phyloP scores from a whole-genome alignment of 2,797 vertebrate genomes.

The Ceryle rudis region DNA sequence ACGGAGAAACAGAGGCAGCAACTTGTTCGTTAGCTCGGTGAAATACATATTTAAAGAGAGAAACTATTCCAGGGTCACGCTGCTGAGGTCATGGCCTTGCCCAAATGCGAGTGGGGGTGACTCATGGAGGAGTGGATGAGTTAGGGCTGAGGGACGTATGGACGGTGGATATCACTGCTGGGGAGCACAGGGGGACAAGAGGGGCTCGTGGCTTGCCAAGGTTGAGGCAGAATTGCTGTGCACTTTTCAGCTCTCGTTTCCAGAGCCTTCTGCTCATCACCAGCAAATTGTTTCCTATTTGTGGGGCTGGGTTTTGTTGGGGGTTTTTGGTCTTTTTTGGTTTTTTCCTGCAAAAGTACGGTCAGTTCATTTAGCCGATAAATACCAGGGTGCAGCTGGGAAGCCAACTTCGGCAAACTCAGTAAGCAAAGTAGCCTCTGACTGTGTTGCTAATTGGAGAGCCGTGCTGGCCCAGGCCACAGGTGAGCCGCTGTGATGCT shows the following conservation, averaged over 20 bases:
- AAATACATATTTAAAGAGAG: neutral
- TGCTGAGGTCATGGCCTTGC: neutral
- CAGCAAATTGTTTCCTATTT: neutral
- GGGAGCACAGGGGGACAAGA: neutral
- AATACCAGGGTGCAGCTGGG: neutral
- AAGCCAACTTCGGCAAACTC: neutral
- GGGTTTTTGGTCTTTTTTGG: too few species aligned
- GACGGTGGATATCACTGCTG: neutral
- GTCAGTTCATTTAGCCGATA: neutral
- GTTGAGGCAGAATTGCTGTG: neutral
- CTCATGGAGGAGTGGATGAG: neutral
- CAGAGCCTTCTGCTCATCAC: slow-evolving; percentile 9
- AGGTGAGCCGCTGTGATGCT: neutral
- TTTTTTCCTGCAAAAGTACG: neutral
- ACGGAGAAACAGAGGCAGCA: neutral
- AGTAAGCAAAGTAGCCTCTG: neutral
- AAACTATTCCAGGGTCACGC: neutral
- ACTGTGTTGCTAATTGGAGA: neutral
- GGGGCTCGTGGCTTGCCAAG: neutral
- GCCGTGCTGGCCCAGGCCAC: accelerated
- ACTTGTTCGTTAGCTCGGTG: neutral
- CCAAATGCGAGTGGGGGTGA: accelerated
- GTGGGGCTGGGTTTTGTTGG: neutral
- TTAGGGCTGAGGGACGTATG: neutral
- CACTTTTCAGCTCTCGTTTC: neutral